A percentile compares a stretch with the other conserved stretches of the same genome.
Evolutionary conservation across 2,888 invertebrate species (phyloP).

Genomic region (Auanema freiburgensis): DNA sequence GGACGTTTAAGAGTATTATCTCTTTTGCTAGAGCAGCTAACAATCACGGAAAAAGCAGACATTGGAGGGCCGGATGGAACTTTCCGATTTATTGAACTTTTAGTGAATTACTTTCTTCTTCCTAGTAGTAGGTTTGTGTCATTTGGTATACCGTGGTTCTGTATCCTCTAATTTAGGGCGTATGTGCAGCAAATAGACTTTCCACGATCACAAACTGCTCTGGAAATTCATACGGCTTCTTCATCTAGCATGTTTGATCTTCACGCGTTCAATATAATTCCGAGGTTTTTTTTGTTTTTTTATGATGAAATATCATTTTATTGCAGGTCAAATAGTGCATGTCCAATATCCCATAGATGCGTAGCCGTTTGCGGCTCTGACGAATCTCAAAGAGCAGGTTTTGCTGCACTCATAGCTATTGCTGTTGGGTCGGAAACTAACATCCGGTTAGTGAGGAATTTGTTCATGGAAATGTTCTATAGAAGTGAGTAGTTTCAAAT

Average conservation of each 20-base stretch:
- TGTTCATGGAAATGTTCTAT: conserved; percentile 12
- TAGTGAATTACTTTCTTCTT: conserved; percentile 23
- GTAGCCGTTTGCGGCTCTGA: conserved; percentile 22
- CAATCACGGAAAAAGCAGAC: background rate
- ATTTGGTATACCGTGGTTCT: background rate
- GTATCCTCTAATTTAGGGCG: conserved; percentile 6
- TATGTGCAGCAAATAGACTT: conserved; percentile 5
- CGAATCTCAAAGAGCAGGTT: conserved; percentile 14
- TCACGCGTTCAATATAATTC: conserved; percentile 1
- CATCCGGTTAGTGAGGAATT: background rate
- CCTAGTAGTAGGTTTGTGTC: conserved; percentile 16
- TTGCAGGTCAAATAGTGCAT: conserved; percentile 14
- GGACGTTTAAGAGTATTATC: conserved; percentile 9
- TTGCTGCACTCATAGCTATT: conserved; percentile 13
- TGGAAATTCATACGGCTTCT: conserved; percentile 14
- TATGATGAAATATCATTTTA: too few relatives aligned
- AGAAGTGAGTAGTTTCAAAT: conserved; percentile 2
- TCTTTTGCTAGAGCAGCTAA: background rate
- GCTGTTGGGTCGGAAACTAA: background rate
- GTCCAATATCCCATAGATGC: conserved; percentile 13
- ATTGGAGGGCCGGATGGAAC: conserved; percentile 14
- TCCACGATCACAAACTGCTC: conserved; percentile 20
- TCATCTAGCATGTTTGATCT: conserved; percentile 15
- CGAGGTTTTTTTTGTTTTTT: conserved; percentile 9
- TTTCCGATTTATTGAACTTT: conserved; percentile 15